Evolutionary conservation across 1,140 invertebrate species (phyloP).

Genomic region (Whitmania pigra): DNA sequence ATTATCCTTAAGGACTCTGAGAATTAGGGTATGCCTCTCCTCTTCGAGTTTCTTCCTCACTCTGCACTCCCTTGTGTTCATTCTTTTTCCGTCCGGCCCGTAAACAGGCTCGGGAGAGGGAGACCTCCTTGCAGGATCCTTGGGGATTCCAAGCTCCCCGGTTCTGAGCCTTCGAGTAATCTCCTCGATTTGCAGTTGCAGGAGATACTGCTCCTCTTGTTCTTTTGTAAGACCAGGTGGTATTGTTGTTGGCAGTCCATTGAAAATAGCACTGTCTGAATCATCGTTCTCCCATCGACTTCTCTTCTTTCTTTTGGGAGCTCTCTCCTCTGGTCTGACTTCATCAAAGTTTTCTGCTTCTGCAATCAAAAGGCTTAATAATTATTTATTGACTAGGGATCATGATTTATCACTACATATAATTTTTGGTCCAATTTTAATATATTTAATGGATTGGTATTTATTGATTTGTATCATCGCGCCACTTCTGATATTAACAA

Average conservation of each 20-base stretch:
- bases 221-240: constrained; percentile 77
- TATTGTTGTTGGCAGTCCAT: constrained; percentile 79
- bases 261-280: constrained; percentile 85
- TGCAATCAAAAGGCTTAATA: too few relatives aligned
- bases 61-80: constrained; percentile 95
- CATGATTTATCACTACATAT: too few relatives aligned
- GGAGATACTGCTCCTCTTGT: constrained; percentile 86
- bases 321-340: constrained; percentile 1
- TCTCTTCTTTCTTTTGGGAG: constrained; percentile 51
- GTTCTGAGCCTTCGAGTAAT: constrained; percentile 89
- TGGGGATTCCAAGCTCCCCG: constrained; percentile 88
- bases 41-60: constrained; percentile 90
- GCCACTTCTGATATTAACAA: too few relatives aligned
- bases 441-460: too few relatives aligned
- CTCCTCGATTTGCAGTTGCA: constrained; percentile 99
- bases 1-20: constrained; percentile 79
- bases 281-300: constrained; percentile 74
- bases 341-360: background rate
- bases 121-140: constrained; percentile 94
- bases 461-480: too few relatives aligned
- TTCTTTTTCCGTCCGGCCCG: constrained; percentile 92
- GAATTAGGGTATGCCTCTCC: constrained; percentile 81
- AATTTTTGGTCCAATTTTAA: too few relatives aligned
- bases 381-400: too few relatives aligned
- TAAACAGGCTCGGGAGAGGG: constrained; percentile 99